Conservation (phyloP, 2,888 invertebrate species). For the Ptychoptera contaminata region DNA sequence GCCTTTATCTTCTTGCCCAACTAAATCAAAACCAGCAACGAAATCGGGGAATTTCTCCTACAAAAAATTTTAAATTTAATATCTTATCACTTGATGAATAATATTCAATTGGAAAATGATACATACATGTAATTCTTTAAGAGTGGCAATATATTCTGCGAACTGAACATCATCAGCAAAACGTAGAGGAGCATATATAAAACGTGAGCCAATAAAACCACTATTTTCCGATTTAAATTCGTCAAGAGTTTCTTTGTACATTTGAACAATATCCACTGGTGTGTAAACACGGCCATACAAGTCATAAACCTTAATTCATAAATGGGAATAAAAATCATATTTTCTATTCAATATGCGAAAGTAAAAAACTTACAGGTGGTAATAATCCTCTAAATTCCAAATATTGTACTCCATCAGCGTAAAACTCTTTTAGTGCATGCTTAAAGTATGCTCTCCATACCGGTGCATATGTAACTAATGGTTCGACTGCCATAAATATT, state of each 20-base stretch:
- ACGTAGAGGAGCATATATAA: conserved; percentile 51
- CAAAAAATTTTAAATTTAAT: conserved; percentile 17
- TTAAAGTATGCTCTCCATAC: conserved; percentile 50
- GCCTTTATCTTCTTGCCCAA: conserved; percentile 63
- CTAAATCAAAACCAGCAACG: conserved; percentile 65
- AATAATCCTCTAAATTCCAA: conserved; percentile 50
- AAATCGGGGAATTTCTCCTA: conserved; percentile 42
- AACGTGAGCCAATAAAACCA: conserved; percentile 48
- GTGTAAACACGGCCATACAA: conserved; percentile 42
- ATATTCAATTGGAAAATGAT: background rate
- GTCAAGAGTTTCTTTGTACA: conserved; percentile 40
- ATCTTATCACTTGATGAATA: conserved; percentile 14
- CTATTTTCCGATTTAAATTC: conserved; percentile 42
- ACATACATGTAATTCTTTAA: conserved; percentile 20
- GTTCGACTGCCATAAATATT: conserved; percentile 37
- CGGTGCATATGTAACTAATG: conserved; percentile 43
- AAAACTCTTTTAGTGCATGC: conserved; percentile 42
- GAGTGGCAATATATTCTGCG: conserved; percentile 29
- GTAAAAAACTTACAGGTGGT: conserved; percentile 28
- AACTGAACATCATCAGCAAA: conserved; percentile 28
- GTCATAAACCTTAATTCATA: conserved; percentile 37
- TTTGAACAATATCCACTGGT: conserved; percentile 37
- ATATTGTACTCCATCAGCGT: conserved; percentile 52
- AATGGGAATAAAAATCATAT: background rate
- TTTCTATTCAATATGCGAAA: too few species aligned